These are phyloP conservation scores for Drosophila maculinotata DNA, from an alignment of 2,888 invertebrate species.

Conservation along the genomic window DNA sequence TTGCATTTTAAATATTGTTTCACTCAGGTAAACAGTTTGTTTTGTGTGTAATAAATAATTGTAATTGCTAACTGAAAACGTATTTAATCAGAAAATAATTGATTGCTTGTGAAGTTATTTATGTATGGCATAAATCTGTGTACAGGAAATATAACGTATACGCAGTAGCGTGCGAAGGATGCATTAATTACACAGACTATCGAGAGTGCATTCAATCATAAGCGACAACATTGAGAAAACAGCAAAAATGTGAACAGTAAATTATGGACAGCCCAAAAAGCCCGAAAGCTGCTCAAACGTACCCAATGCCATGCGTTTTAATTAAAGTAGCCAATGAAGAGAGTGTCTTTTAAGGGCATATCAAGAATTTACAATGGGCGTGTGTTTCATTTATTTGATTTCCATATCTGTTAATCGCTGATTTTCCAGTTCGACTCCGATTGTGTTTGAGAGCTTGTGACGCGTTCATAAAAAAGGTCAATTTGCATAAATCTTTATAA, in stretches of 20 bases:
- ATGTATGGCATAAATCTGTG: neutral
- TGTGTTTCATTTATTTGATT: slow-evolving; percentile 10
- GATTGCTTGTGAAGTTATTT: slow-evolving; percentile 12
- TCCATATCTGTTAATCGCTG: slow-evolving; percentile 19
- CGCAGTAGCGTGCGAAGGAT: slow-evolving; percentile 15
- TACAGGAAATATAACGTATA: slow-evolving; percentile 28
- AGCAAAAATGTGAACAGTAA: neutral
- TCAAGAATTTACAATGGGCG: slow-evolving; percentile 6
- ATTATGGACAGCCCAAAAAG: neutral
- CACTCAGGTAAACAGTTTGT: slow-evolving; percentile 8
- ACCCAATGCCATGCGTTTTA: slow-evolving; percentile 11
- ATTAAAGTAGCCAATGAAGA: slow-evolving; percentile 11
- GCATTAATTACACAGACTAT: slow-evolving; percentile 18
- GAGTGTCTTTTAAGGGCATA: slow-evolving; percentile 1
- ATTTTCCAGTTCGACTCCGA: slow-evolving; percentile 25
- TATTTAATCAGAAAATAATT: slow-evolving; percentile 1
- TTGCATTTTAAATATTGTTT: neutral
- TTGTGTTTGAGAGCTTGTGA: slow-evolving; percentile 9
- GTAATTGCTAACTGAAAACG: neutral
- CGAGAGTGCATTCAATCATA: neutral
- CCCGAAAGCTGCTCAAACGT: neutral
- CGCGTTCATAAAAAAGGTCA: slow-evolving; percentile 1
- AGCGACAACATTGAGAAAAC: neutral
- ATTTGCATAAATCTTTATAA: slow-evolving; percentile 39
- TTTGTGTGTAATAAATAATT: neutral